phyloP scores from a whole-genome alignment of 2,797 vertebrate species.

The Acrossocheilus fasciatus region DNA sequence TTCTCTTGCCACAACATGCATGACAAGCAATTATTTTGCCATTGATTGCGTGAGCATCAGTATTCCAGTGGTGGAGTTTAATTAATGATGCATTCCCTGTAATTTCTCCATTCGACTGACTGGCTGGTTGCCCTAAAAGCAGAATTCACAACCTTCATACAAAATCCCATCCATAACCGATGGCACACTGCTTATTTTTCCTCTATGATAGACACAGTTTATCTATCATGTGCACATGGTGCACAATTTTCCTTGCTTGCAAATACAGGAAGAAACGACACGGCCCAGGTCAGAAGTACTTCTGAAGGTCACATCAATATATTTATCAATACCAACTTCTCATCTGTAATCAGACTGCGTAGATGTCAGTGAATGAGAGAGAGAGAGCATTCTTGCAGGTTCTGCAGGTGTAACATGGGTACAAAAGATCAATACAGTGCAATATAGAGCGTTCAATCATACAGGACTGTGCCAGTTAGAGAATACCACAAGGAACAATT shows the following conservation, averaged over 20 bases:
- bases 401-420: background rate
- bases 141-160: slow-evolving; percentile 30
- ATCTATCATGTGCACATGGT: slow-evolving; percentile 37
- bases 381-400: background rate
- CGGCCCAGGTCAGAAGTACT: background rate
- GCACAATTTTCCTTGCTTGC: slow-evolving; percentile 32
- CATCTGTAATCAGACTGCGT: slow-evolving; percentile 30
- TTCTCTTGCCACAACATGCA: slow-evolving; percentile 58
- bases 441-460: slow-evolving; percentile 10
- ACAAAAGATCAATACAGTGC: slow-evolving; percentile 29
- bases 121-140: slow-evolving; percentile 30
- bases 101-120: slow-evolving; percentile 53
- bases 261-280: background rate
- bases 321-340: slow-evolving; percentile 35
- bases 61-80: slow-evolving; percentile 60
- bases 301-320: slow-evolving; percentile 36
- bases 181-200: slow-evolving; percentile 16
- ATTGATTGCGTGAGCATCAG: slow-evolving; percentile 62
- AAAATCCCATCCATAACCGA: slow-evolving; percentile 40
- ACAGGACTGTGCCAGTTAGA: background rate
- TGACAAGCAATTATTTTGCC: slow-evolving; percentile 63
- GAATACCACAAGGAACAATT: slow-evolving; percentile 28
- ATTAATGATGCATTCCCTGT: slow-evolving; percentile 61
- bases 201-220: slow-evolving; percentile 25
- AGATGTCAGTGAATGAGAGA: slow-evolving; percentile 38